Evolutionary conservation across 2,797 vertebrate species (phyloP).

Genomic region (Vipera latastei): DNA sequence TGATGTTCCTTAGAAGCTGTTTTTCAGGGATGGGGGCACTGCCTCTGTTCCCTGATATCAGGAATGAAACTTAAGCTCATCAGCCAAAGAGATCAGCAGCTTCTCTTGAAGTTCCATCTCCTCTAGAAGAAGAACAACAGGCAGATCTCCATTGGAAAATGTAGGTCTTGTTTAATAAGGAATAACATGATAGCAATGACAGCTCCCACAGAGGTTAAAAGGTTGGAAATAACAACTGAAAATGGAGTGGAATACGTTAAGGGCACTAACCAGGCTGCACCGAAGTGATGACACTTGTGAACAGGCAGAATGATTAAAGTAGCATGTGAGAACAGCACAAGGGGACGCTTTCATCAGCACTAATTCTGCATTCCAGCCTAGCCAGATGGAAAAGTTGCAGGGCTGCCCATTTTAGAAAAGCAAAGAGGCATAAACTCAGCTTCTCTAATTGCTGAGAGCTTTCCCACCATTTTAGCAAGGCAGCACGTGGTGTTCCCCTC

Average conservation of each 20-base stretch:
- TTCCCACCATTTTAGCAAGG: no score
- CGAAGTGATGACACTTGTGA: not conserved
- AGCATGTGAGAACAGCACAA: not conserved
- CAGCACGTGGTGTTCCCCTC: no score
- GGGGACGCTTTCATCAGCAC: not conserved
- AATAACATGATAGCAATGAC: not conserved
- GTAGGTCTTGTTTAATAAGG: constrained; percentile 6
- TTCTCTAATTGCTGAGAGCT: not conserved
- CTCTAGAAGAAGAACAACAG: not conserved
- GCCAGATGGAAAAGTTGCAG: not conserved
- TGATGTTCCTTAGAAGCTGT: not conserved
- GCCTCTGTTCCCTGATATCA: not conserved
- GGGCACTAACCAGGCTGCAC: constrained; percentile 4
- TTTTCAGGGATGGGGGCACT: not conserved
- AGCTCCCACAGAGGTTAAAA: not conserved
- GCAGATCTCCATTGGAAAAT: not conserved
- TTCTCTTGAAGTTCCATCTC: no score
- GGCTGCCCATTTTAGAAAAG: not conserved
- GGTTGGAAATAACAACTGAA: constrained; percentile 10
- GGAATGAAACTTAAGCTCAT: not conserved
- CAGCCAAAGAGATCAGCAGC: not conserved
- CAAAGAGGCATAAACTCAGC: not conserved
- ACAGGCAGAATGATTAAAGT: not conserved
- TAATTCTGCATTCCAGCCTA: not conserved
- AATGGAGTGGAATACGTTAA: constrained; percentile 3